phyloP scores from a whole-genome alignment of 2,888 invertebrate genomes.

The Antheraea assamensis region DNA sequence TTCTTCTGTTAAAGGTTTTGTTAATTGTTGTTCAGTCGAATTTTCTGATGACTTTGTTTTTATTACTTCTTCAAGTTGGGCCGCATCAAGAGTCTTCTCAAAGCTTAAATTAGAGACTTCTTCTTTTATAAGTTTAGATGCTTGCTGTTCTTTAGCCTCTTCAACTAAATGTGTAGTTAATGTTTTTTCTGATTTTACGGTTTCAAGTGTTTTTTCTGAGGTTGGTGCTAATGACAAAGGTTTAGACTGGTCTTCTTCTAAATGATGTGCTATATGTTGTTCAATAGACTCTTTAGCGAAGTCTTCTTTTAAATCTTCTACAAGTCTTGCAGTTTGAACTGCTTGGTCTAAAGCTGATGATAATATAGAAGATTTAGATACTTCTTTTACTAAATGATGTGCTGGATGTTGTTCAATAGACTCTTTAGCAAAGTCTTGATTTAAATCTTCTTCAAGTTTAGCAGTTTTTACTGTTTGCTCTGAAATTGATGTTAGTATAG shows the following conservation, averaged over 20 bases:
- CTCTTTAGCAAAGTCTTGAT: neutral
- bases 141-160: conserved; percentile 17
- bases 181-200: neutral
- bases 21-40: conserved; percentile 4
- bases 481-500: neutral
- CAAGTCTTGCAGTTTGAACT: neutral
- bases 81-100: neutral
- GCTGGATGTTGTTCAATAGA: neutral
- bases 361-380: neutral
- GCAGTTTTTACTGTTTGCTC: conserved; percentile 17
- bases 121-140: conserved; percentile 24
- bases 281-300: neutral
- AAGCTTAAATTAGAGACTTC: conserved; percentile 13
- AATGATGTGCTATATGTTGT: neutral
- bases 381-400: neutral
- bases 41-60: neutral
- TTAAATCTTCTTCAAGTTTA: neutral
- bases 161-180: neutral
- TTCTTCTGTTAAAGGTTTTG: conserved; percentile 2
- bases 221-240: neutral
- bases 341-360: conserved; percentile 19
- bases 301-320: too few relatives aligned
- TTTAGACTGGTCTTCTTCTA: neutral
- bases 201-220: conserved; percentile 18
- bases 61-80: neutral